A percentile compares a stretch with the other conserved stretches of the same genome.
Evolutionary conservation across 2,888 invertebrate species (phyloP).

Genomic region (Cyrtodaria siliqua): DNA sequence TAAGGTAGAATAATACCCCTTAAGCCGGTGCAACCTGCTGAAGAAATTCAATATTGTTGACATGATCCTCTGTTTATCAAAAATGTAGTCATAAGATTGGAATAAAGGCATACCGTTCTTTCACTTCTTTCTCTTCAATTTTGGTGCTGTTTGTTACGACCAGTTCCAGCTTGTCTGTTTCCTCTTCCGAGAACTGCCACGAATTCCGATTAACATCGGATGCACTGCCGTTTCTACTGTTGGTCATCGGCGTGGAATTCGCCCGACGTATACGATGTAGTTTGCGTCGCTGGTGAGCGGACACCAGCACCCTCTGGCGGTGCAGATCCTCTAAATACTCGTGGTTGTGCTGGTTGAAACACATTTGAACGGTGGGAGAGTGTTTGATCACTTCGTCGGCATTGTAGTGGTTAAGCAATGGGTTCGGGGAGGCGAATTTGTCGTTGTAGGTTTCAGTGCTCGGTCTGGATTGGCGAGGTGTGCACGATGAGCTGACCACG

Average conservation of each 20-base stretch:
- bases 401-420: conserved; percentile 22
- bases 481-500: conserved; percentile 47
- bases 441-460: conserved; percentile 42
- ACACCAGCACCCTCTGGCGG: conserved; percentile 60
- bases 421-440: conserved; percentile 43
- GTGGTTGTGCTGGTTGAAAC: conserved; percentile 54
- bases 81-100: too few relatives aligned
- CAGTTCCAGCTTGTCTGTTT: conserved; percentile 34
- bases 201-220: conserved; percentile 28
- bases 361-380: conserved; percentile 31
- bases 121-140: conserved; percentile 37
- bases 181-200: conserved; percentile 32
- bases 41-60: too few relatives aligned
- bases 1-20: too few relatives aligned
- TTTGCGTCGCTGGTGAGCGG: conserved; percentile 61
- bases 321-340: conserved; percentile 60
- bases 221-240: conserved; percentile 20
- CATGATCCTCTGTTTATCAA: too few relatives aligned
- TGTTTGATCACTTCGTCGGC: conserved; percentile 48
- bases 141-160: conserved; percentile 42
- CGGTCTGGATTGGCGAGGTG: conserved; percentile 46
- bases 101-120: conserved; percentile 48
- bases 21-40: too few relatives aligned
- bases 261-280: conserved; percentile 44
- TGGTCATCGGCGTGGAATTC: conserved; percentile 41